Evolutionary conservation across 2,888 invertebrate species (phyloP), one percentile per base, ranked within the genome.

Genomic region (Archips xylosteana): DNA sequence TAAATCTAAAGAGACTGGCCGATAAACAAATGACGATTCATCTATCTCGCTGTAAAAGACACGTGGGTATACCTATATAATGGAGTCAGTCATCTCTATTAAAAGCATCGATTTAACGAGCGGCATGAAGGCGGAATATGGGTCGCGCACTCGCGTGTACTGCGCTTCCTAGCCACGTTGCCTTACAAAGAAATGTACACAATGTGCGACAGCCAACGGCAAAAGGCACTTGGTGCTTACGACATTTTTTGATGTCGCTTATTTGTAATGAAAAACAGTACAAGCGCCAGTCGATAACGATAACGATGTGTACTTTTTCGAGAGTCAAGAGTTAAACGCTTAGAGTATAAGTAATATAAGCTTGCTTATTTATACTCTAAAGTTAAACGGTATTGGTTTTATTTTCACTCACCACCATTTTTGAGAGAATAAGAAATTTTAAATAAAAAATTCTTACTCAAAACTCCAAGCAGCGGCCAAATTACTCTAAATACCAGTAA

Each of bases 81-180:
- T 86, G 86, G 82, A 87, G 85, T 87, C 85, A 87, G 90, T 90
- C 90, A 88, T 89, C 83, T 90, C 89, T 92, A 91, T 91, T 91
- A 91, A 89, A 90, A 91, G 90, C 90, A 88, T 90, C 87, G 88
- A 91, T 89, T 89, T 89, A 91, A 89, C 91, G 89, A 89, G 89
- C 87, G 86, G 87, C 88, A 88, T 89, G 87, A 87, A 87, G 59
- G 32, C 45, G 65, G 34, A 65, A 65, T 65, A 89, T 86, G 83
- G 88, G 82, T 78, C 81, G 75, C 76, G 74, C 74, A 60, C 70
- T 72, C 71, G 71, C 75, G 76, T 76, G 76, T 78, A 77, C 36
- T 13, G 32, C 45, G 63, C 54, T 10, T 71, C 75, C 75, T 76
- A 75, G 71, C 72, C 79, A 75, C 78, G 78, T 79, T 76, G 85